These are phyloP conservation scores for Pteria penguin DNA, from an alignment of 2,888 invertebrate genomes.

Conservation along the genomic window DNA sequence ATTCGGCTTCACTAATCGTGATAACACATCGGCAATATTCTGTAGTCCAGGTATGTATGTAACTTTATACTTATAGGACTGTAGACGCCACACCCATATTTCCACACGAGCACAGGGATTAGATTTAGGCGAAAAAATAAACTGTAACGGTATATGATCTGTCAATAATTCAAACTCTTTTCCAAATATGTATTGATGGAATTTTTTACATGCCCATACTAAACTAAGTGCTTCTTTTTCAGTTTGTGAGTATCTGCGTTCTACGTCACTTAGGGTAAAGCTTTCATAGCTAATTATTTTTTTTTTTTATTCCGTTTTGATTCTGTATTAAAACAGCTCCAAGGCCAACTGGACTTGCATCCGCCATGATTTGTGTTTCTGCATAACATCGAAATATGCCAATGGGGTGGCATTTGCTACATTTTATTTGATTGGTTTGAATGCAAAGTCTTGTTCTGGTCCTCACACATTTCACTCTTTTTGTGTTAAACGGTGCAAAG, in stretches of 20 bases:
- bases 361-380: slow-evolving; percentile 10
- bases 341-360: slow-evolving; percentile 33
- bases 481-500: not conserved
- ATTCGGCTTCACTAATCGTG: slow-evolving; percentile 26
- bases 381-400: slow-evolving; percentile 20
- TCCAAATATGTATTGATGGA: slow-evolving; percentile 58
- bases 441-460: not conserved
- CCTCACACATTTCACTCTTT: slow-evolving; percentile 2
- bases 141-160: slow-evolving; percentile 57
- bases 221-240: slow-evolving; percentile 57
- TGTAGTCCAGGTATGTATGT: slow-evolving; percentile 33
- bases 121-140: slow-evolving; percentile 43
- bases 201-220: slow-evolving; percentile 57
- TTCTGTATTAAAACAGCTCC: slow-evolving; percentile 37
- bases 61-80: slow-evolving; percentile 49
- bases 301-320: slow-evolving; percentile 6
- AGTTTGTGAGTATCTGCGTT: slow-evolving; percentile 35
- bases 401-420: slow-evolving; percentile 11
- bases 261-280: slow-evolving; percentile 23
- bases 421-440: not conserved
- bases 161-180: slow-evolving; percentile 48
- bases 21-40: slow-evolving; percentile 48
- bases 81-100: slow-evolving; percentile 58
- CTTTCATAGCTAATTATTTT: slow-evolving; percentile 34
- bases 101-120: slow-evolving; percentile 58